Percentiles rank a stretch among this genome's conserved stretches.
phyloP scores from a whole-genome alignment of 64 coral and sea anemone genomes.

The Stichodactyla helianthus region DNA sequence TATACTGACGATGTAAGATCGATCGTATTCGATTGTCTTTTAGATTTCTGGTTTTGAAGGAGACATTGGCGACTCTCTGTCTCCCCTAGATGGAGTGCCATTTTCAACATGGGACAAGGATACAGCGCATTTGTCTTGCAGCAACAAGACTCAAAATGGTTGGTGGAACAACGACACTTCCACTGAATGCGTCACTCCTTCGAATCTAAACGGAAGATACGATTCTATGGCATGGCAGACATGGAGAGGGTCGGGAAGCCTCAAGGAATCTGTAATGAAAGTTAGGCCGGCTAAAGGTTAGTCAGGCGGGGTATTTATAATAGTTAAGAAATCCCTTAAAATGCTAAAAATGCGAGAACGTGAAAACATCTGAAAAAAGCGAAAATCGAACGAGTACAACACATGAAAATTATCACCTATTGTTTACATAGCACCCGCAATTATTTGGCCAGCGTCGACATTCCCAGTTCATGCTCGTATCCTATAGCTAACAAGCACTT shows the following conservation, averaged over 20 bases:
- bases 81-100: background rate
- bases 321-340: too few species aligned
- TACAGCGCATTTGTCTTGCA: background rate
- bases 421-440: too few species aligned
- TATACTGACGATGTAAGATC: too few species aligned
- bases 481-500: too few species aligned
- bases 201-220: background rate
- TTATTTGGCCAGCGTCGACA: too few species aligned
- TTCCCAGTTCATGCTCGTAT: too few species aligned
- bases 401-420: too few species aligned
- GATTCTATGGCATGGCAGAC: conserved; percentile 2
- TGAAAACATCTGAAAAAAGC: too few species aligned
- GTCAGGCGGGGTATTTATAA: background rate
- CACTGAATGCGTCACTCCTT: background rate
- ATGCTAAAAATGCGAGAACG: too few species aligned
- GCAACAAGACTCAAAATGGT: background rate
- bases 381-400: too few species aligned
- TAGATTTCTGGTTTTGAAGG: background rate
- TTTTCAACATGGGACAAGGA: conserved; percentile 19
- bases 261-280: background rate
- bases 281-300: conserved; percentile 1
- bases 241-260: background rate
- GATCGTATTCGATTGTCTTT: background rate
- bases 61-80: background rate
- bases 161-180: background rate